Conservation (phyloP, 2,113 vertebrate species). For the Ceratotherium simum region DNA sequence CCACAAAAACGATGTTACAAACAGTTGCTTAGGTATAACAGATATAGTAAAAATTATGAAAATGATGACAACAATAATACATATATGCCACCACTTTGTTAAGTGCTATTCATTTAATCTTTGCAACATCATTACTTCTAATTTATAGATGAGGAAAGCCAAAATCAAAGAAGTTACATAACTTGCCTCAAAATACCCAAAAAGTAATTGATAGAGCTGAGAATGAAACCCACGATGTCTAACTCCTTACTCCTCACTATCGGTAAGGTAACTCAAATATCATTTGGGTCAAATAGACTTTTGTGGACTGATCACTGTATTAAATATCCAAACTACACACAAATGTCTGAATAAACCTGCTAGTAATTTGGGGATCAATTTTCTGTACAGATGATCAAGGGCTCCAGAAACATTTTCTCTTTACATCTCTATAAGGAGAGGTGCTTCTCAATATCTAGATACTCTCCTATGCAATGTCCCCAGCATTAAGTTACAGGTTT, state of each 20-base stretch:
- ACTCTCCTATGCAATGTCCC: background rate
- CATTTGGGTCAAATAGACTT: background rate
- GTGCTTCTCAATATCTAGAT: background rate
- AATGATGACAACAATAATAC: background rate
- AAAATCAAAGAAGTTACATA: background rate
- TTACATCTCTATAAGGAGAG: background rate
- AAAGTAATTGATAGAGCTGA: background rate
- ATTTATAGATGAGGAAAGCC: conserved; percentile 15
- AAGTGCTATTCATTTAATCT: background rate
- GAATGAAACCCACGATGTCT: conserved; percentile 3
- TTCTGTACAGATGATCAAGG: background rate
- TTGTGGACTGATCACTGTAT: background rate
- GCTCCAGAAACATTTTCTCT: background rate
- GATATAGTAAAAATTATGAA: background rate
- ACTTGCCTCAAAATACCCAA: background rate
- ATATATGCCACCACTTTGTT: background rate
- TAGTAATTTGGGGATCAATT: background rate
- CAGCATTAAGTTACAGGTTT: background rate
- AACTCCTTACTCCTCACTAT: background rate
- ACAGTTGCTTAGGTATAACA: background rate
- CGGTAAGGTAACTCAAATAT: background rate
- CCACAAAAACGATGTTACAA: background rate
- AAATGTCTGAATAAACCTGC: background rate
- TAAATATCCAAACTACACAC: background rate
- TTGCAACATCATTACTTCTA: background rate